phyloP scores from a whole-genome alignment of 2,797 vertebrate species.

The Eremophila alpestris region DNA sequence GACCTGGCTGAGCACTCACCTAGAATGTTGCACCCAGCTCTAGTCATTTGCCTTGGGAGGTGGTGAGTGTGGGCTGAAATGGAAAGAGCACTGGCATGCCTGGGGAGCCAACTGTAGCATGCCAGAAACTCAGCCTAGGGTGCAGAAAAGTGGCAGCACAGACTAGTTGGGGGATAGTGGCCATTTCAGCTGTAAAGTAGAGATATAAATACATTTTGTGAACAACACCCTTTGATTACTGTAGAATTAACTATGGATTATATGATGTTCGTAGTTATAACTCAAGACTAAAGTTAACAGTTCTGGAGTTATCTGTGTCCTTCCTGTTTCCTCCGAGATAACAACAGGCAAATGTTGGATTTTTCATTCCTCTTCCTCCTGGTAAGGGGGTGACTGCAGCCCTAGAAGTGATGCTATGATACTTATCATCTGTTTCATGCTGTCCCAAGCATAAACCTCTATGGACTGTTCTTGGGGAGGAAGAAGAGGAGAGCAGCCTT shows the following conservation, averaged over 20 bases:
- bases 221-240: background rate
- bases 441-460: background rate
- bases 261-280: background rate
- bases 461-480: background rate
- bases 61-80: background rate
- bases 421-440: background rate
- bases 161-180: background rate
- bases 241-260: background rate
- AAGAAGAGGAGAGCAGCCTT: background rate
- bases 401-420: rapidly evolving
- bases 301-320: background rate
- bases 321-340: background rate
- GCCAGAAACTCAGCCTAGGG: background rate
- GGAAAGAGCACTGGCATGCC: background rate
- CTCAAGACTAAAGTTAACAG: background rate
- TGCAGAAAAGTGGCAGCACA: background rate
- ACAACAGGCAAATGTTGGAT: background rate
- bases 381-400: background rate
- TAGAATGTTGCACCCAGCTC: background rate
- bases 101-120: background rate
- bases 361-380: background rate
- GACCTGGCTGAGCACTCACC: background rate
- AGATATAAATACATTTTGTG: background rate
- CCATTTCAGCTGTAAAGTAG: background rate
- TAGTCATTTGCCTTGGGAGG: background rate